These are phyloP conservation scores for Oplegnathus fasciatus DNA, from an alignment of 2,113 vertebrate genomes.

Conservation along the genomic window DNA sequence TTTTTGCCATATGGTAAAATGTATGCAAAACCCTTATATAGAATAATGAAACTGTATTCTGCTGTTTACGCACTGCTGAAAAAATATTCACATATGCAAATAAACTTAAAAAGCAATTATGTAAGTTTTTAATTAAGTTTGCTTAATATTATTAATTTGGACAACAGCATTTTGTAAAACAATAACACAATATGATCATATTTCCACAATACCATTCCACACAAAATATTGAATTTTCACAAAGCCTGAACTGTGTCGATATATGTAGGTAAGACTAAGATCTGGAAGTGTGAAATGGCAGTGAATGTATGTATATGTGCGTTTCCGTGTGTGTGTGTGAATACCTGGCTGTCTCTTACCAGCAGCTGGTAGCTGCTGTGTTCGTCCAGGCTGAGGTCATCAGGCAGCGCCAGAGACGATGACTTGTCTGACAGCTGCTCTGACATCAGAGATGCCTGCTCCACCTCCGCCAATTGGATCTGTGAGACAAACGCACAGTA, in stretches of 20 bases:
- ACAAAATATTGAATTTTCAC: too few relatives aligned
- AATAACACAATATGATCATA: too few relatives aligned
- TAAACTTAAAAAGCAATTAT: background rate
- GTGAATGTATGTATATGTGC: background rate
- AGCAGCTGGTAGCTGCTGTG: slow-evolving; percentile 87
- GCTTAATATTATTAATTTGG: too few relatives aligned
- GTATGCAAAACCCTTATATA: background rate
- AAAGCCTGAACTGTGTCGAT: too few relatives aligned
- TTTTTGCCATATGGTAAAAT: background rate
- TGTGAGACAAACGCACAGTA: slow-evolving; percentile 65
- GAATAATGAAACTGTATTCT: background rate
- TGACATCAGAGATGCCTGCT: slow-evolving; percentile 93
- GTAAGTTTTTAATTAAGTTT: background rate
- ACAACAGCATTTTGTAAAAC: too few relatives aligned
- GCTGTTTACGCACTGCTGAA: too few relatives aligned
- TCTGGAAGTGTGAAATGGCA: background rate
- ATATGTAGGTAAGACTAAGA: background rate
- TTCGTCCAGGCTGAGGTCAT: slow-evolving; percentile 93
- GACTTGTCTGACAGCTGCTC: slow-evolving; percentile 94
- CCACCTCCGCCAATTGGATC: slow-evolving; percentile 96
- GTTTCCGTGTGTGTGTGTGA: background rate
- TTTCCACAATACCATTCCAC: too few relatives aligned
- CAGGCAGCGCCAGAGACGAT: slow-evolving; percentile 92
- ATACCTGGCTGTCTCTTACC: slow-evolving; percentile 87
- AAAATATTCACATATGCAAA: too few relatives aligned